Base-by-base conservation (phyloP, 2,797 vertebrate genomes). In the Tragopan temminckii region DNA sequence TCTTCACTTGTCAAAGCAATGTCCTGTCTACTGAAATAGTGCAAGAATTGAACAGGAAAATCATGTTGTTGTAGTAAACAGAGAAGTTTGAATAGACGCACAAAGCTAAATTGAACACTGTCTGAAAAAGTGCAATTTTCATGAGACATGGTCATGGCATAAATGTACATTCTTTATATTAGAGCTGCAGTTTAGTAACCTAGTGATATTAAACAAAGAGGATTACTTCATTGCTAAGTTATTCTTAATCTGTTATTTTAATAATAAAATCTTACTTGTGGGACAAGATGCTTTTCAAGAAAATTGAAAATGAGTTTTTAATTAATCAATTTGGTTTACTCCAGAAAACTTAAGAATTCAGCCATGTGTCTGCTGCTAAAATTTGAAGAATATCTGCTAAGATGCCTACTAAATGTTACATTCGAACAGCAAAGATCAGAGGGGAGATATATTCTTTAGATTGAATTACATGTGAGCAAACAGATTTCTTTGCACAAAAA, bases 61-160 rank as follows among this genome's bases (percentile, higher is more conserved):
- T 13, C 48, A 25, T 7, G 76, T 38, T 8, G 27, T 1, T 12
- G 5, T 14, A 43, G 15, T 27, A 80, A 70, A 13, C 25, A 74
- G 17, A 75, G 35, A 53, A 9, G 2, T 29, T 58, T 89, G 33
- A 69, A 21, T 45, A 29, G 8, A 33, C 8, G 66, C 4, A 69
- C 7, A 12, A 9, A 69, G 2, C 1, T 43, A 40, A 79, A 8
- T 3, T 35, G 12, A 2, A 4, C 27, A 18, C 4, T 40, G n/a
- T 40, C 4, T 45, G 8, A 52, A 16, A 52, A 52, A 69, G 8
- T 11, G 8, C 2, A 24, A 1, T 68, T 50, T 87, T 62, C 19
- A 36, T 33, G 11, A 13, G 4, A 42, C 8, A 6, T 42, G 35
- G 25, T 64, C 3, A 27, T 31, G 3, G 3, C 0, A 3, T 36